Evolutionary conservation across 2,113 vertebrate species (phyloP), one percentile per base, ranked within the genome.

Genomic region (Ranitomeya variabilis): DNA sequence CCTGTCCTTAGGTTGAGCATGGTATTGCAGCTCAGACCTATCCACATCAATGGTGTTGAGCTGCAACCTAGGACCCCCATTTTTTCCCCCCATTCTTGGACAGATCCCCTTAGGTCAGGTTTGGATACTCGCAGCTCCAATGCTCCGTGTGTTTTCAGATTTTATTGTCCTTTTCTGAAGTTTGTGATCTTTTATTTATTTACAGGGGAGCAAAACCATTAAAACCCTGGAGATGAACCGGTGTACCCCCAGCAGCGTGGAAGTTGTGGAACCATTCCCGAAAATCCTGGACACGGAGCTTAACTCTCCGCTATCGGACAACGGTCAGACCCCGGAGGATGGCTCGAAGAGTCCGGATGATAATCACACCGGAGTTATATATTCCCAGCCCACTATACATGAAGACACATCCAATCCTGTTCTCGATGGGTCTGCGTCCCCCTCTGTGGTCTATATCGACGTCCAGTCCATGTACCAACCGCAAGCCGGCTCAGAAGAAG

Each of bases 371-470:
- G 95, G 89, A 57, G 96, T 92, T 88, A 96, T 93, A 94, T 96
- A 99, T 90, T 98, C 98, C 82, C 97, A 97, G 64, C 96, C 97
- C 2, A 94, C 98, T 89, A 93, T 96, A 6, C 96, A 97, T 86
- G 97, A 98, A 21, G 94, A 98, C 31, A 92, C 96, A 16, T 93
- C 96, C 80, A 95, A 90, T 90, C 89, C 82, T 19, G 91, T 67
- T 3, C 51, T 0, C 0, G 95, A 94, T 45, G 96, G 96, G 3
- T 96, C 96, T 0, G 92, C 92, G 0, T 95, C 93, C 0, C 95
- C 96, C 11, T 92, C 96, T 71, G 97, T 99, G 86, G 95, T 98
- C 57, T 99, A 99, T 92, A 98, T 97, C 0, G 97, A 97, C 12
- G 94, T 99, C 77, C 97, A 99, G 91, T 97, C 96, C 54, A 97